Evolutionary conservation across 2,888 invertebrate species (phyloP), one percentile per base, ranked within the genome.

Genomic region (Parelbella ahira): DNA sequence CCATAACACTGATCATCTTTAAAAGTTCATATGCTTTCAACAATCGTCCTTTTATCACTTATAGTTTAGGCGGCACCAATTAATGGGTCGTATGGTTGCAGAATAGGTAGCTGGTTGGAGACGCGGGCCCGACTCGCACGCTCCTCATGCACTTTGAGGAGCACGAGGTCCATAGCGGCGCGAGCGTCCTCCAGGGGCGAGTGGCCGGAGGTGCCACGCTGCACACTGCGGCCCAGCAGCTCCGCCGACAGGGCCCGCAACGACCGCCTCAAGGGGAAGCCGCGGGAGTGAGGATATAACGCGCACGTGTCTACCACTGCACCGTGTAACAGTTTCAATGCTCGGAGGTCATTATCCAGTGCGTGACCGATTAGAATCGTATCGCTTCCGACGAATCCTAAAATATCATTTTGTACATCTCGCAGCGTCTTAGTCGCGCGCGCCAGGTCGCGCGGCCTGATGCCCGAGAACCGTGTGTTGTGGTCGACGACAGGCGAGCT

Each of bases 301-400:
- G 96, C 90, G 13, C 96, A 92, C 0, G 99, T 99, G 67, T 99
- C 99, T 39, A 99, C 93, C 4, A 97, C 92, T 0, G 90, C 92
- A 1, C 89, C 80, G 67, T 98, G 98, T 4, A 97, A 88, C 24
- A 98, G 86, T 67, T 93, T 93, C 44, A 99, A 74, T 0, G 94
- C 95, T 8, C 95, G 89, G 39, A 99, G 86, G 82, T 99, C 99
- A 69, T 96, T 97, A 60, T 99, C 98, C 52, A 99, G 86, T 9
- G 95, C 96, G 78, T 99, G 99, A 0, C 99, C 99, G 47, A 99
- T 93, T 2, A 99, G 87, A 42, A 99, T 95, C 2, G 98, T 95
- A 46, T 96, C 92, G 3, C 92, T 91, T 47, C 90, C 90, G 48
- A 97, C 90, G 50, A 97, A 91, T 50, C 91, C 90, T 65, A 96